Percentiles rank a stretch among this genome's conserved stretches.
These are phyloP conservation scores for Tetramorium parvispinum DNA, from an alignment of 1,140 invertebrate genomes.

Conservation along the genomic window DNA sequence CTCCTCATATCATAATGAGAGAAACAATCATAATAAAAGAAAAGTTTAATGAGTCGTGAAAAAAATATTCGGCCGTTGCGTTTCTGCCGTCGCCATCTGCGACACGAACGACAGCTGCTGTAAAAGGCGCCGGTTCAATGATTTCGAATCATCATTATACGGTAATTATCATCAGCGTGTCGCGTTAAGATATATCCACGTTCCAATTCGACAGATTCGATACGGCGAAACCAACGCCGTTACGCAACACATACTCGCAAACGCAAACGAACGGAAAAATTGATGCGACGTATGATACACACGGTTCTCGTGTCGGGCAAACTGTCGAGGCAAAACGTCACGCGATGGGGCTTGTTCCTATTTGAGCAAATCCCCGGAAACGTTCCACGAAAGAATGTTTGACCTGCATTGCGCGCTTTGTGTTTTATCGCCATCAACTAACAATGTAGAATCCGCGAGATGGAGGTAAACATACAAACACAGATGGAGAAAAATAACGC, in stretches of 20 bases:
- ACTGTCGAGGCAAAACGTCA: constrained; percentile 28
- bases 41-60: constrained; percentile 2
- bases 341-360: constrained; percentile 21
- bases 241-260: constrained; percentile 13
- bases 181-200: constrained; percentile 16
- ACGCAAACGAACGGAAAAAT: constrained; percentile 37
- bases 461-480: not conserved
- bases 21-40: not conserved
- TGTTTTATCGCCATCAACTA: not conserved
- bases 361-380: constrained; percentile 37
- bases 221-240: constrained; percentile 1
- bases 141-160: constrained; percentile 23
- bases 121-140: not conserved
- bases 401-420: constrained; percentile 29
- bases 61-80: not conserved
- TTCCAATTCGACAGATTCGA: constrained; percentile 10
- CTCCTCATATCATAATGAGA: not conserved
- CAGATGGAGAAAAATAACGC: not conserved
- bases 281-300: constrained; percentile 20
- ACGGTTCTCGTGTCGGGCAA: constrained; percentile 31
- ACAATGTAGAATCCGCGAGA: not conserved
- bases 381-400: constrained; percentile 22
- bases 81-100: not conserved
- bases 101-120: not conserved
- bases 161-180: constrained; percentile 28